Evolutionary conservation across 1,140 invertebrate genomes (phyloP), one percentile per base, ranked within the genome.

Genomic region (Pseudobourletiella spinata): DNA sequence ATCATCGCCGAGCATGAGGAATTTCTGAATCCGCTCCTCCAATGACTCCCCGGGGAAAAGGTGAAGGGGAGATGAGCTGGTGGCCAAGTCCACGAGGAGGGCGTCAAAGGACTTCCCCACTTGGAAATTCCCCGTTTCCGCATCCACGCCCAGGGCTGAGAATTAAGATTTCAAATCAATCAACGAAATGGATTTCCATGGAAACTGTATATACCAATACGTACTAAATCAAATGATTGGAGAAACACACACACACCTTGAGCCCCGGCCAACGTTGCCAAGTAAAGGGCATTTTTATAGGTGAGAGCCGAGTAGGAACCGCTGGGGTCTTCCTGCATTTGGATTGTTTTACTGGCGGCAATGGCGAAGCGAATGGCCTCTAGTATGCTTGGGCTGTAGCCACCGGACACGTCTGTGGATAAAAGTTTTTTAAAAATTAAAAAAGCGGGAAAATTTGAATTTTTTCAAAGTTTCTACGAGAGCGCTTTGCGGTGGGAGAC

Each of bases 21-120:
- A 91, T 73, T 88, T 85, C 73, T 93, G 84, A 11, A 94, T 70
- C 26, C 86, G 73, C 70, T 87, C 82, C 30, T 79, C 70, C 0
- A 82, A 69, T 14, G 73, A 76, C 68, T 76, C 74, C 20, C 72
- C 71, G 8, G 71, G 57, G 2, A 85, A 78, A 18, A 79, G 74
- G n/a, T 82, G 78, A 20, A 76, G 71, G 35, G 76, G 71, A n/a
- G 72, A 69, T 15, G 59, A 59, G 2, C 30, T 43, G 24, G 63
- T 59, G 1, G 65, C 59, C 18, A 79, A 71, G 56, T 80, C 77
- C 6, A 84, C 72, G 1, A 89, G 64, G 0, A 95, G 73, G 3
- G 89, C 90, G 78, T 94, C 91, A 72, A 95, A 93, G 59, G 89
- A 80, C 74, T 93, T 93, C 30, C 86, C 88, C 3, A 82, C 72